Conservation (phyloP, 2,888 invertebrate genomes). For the Anarsia innoxiella region DNA sequence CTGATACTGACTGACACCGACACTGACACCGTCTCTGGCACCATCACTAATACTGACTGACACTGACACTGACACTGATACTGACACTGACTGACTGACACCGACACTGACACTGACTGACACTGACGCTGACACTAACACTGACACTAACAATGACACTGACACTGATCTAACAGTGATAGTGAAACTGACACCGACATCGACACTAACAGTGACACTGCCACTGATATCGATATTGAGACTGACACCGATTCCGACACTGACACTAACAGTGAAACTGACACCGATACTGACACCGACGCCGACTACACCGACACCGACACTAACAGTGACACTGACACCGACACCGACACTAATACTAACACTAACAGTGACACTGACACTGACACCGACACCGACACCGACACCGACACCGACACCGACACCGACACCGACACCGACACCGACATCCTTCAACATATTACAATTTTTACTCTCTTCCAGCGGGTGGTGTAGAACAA, state of each 20-base stretch:
- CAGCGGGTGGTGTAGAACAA: slow-evolving; percentile 57
- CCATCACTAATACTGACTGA: too few species aligned
- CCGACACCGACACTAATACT: too few species aligned
- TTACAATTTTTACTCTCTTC: too few species aligned
- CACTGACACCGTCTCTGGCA: background rate
- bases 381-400: background rate
- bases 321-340: too few species aligned
- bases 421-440: background rate
- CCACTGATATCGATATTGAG: too few species aligned
- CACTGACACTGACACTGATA: background rate
- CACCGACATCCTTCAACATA: too few species aligned
- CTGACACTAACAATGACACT: background rate
- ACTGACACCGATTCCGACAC: too few species aligned
- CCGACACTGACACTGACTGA: too few species aligned
- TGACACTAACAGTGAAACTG: too few species aligned
- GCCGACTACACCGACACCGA: too few species aligned
- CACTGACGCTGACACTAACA: too few species aligned
- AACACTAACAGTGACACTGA: background rate
- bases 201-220: background rate
- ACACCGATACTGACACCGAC: background rate
- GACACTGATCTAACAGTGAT: background rate
- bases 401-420: background rate
- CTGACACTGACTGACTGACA: background rate
- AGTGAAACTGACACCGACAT: background rate
- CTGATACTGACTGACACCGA: too few species aligned